Evolutionary conservation across 1,140 invertebrate genomes (phyloP), one percentile per base, ranked within the genome.

Genomic region (Drosophila fuyamai): DNA sequence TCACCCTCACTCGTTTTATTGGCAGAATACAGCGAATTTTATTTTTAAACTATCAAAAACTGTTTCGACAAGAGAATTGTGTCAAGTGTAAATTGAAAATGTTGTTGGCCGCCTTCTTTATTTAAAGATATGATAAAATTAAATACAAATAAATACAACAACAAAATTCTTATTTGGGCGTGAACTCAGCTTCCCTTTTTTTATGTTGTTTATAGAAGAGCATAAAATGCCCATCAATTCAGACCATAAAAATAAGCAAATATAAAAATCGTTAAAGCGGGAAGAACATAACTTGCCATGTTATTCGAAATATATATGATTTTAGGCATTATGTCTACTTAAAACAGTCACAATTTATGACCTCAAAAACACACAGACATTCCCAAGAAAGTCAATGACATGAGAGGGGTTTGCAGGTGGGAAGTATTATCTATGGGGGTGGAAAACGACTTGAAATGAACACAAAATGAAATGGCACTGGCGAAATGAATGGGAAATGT

Each of bases 11-110:
- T 38, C 81, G 48, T 18, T 55, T 86, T 77, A 85, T 85, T 79
- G 68, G 74, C 82, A 65, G 59, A 75, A 74, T 51, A 51, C 51
- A 41, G 65, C 59, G 51, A 80, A 60, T 81, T 86, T 71, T 78
- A 85, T 85, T 85, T 86, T 79, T 75, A 86, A 85, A 85, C 79
- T 81, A 86, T 85, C 81, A 65, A 81, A 67, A 76, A 72, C 46
- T 55, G 61, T 62, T 51, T 55, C 54, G 27, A 47, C 35, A 40
- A 70, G 57, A 76, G 79, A 85, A 85, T 86, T 85, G 82, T 86
- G 82, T 86, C 82, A 86, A 86, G 82, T 86, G 82, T 86, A 86
- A 76, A 79, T 71, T 57, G 41, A 70, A 71, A 27, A 70, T 41
- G 32, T 46, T 70, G 50, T 55, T 9, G 46, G 29, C 14, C n/a